These are phyloP conservation scores for Taenioides sp. DNA, from an alignment of 2,797 vertebrate genomes.

Conservation along the genomic window DNA sequence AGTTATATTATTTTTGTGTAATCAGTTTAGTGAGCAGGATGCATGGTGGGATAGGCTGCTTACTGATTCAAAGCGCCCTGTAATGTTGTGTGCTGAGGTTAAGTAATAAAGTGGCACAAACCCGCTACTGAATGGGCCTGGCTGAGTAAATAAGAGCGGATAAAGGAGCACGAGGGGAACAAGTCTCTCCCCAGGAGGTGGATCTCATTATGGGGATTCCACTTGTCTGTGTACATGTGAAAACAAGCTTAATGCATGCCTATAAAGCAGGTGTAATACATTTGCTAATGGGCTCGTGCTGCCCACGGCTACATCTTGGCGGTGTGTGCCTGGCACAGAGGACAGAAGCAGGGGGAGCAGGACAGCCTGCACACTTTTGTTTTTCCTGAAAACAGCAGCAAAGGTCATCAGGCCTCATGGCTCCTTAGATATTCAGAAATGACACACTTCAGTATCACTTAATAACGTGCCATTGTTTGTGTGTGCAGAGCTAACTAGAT, in stretches of 20 bases:
- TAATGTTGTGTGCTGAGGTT: constrained; percentile 76
- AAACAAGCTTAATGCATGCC: constrained; percentile 78
- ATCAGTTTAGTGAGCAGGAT: constrained; percentile 80
- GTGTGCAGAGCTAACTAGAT: constrained; percentile 39
- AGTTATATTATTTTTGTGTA: constrained; percentile 82
- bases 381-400: constrained; percentile 47
- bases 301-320: constrained; percentile 50
- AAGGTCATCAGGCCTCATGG: constrained; percentile 55
- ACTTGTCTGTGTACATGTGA: constrained; percentile 70
- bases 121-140: constrained; percentile 70
- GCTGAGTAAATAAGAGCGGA: constrained; percentile 75
- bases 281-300: constrained; percentile 68
- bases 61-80: constrained; percentile 75
- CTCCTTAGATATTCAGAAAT: constrained; percentile 58
- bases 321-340: constrained; percentile 49
- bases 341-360: constrained; percentile 41
- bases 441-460: constrained; percentile 48
- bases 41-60: constrained; percentile 67
- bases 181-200: constrained; percentile 73
- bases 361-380: constrained; percentile 34
- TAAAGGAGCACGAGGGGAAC: constrained; percentile 60
- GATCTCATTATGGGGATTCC: constrained; percentile 83
- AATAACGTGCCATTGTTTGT: constrained; percentile 39
- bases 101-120: constrained; percentile 82
- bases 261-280: constrained; percentile 81